phyloP scores from a whole-genome alignment of 2,888 invertebrate species.

The Cephus rjabovi region DNA sequence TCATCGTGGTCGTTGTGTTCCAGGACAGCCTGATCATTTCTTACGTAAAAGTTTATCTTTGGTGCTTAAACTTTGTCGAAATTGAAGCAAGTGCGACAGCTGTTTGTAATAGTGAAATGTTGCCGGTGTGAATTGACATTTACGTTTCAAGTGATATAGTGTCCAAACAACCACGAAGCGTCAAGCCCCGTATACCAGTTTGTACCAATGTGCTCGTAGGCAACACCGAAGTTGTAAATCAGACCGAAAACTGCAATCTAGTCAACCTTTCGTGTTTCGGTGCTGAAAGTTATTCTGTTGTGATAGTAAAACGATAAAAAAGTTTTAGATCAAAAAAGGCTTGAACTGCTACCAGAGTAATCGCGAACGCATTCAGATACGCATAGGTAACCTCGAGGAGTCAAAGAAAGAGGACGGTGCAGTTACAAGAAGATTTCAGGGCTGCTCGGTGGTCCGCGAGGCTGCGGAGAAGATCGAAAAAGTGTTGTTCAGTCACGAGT shows the following conservation, averaged over 20 bases:
- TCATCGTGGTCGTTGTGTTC: background rate
- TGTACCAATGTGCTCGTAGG: background rate
- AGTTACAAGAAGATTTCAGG: background rate
- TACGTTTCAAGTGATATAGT: background rate
- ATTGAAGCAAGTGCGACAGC: background rate
- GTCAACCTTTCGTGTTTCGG: background rate
- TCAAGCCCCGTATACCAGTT: background rate
- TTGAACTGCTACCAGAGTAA: background rate
- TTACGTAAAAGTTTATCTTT: background rate
- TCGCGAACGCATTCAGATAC: background rate
- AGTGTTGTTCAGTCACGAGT: constrained; percentile 65
- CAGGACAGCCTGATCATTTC: background rate
- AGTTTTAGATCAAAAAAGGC: background rate
- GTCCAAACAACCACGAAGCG: background rate
- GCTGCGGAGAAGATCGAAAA: constrained; percentile 57
- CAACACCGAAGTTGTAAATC: background rate
- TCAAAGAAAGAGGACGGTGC: background rate
- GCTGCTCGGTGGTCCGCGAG: constrained; percentile 14
- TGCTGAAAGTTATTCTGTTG: background rate
- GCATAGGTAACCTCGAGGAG: background rate
- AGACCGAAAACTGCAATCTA: background rate
- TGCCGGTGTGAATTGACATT: background rate
- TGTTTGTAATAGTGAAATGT: background rate
- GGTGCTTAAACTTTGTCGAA: background rate
- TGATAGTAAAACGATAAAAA: background rate